Evolutionary conservation across 2,797 vertebrate genomes (phyloP).

Genomic region (Halcyon leucocephala): DNA sequence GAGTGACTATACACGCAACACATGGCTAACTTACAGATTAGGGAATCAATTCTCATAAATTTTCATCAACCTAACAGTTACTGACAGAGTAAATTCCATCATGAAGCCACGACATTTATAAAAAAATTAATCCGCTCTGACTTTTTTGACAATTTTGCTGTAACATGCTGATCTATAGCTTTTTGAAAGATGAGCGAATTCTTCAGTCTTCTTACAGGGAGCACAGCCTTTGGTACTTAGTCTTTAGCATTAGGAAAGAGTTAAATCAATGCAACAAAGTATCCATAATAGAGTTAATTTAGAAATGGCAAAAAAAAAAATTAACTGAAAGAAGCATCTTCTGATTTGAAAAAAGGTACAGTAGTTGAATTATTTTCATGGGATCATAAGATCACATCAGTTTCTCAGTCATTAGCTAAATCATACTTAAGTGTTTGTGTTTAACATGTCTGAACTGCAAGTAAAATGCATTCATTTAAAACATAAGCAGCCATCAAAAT

Average conservation of each 20-base stretch:
- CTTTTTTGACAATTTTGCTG: not conserved
- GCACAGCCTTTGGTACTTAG: not conserved
- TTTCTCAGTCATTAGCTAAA: not conserved
- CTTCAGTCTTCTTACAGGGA: not conserved
- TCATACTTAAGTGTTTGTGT: not conserved
- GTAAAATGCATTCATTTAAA: not conserved
- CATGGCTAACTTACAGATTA: not conserved
- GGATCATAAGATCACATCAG: not conserved
- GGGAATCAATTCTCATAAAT: not conserved
- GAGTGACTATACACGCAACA: not conserved
- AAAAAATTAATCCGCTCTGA: not conserved
- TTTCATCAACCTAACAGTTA: not conserved
- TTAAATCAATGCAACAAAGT: not conserved
- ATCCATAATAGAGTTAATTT: not conserved
- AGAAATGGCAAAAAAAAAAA: not conserved
- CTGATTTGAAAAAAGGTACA: constrained; percentile 17
- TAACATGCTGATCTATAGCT: not conserved
- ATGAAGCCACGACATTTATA: not conserved
- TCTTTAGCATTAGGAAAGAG: not conserved
- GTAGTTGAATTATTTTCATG: not conserved
- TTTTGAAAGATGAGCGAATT: not conserved
- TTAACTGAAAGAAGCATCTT: not conserved
- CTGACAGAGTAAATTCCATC: not conserved
- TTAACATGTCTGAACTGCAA: not conserved
- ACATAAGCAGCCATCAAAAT: not conserved